These are phyloP conservation scores for Pseudanteris insignis DNA, from an alignment of 2,888 invertebrate species.

Conservation along the genomic window DNA sequence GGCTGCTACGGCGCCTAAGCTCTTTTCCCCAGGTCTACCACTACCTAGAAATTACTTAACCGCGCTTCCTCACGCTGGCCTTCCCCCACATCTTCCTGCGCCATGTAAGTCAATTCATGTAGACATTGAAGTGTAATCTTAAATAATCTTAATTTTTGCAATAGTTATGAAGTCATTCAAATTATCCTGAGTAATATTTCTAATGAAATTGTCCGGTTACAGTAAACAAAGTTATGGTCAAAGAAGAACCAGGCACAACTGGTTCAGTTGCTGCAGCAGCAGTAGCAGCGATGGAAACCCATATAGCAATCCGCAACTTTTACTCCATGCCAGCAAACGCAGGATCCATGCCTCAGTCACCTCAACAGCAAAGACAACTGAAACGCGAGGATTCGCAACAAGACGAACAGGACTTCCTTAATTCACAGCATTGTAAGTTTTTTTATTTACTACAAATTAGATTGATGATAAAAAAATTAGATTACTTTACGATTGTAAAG, in stretches of 20 bases:
- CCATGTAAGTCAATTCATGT: constrained; percentile 61
- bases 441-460: no score
- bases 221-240: constrained; percentile 62
- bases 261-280: constrained; percentile 57
- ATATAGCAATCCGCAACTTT: constrained; percentile 63
- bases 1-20: constrained; percentile 70
- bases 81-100: constrained; percentile 70
- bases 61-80: constrained; percentile 69
- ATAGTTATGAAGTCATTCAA: no score
- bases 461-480: no score
- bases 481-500: no score
- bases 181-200: no score
- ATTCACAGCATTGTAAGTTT: constrained; percentile 70
- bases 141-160: no score
- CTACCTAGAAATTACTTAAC: constrained; percentile 72
- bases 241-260: constrained; percentile 57
- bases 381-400: constrained; percentile 65
- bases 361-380: constrained; percentile 63
- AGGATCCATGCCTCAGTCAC: constrained; percentile 62
- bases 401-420: constrained; percentile 73
- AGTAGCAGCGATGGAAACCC: constrained; percentile 61
- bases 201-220: constrained; percentile 25
- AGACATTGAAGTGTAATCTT: no score
- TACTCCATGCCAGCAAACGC: constrained; percentile 60
- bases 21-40: constrained; percentile 71